Evolutionary conservation across 2,888 invertebrate species (phyloP).

Genomic region (Merodon equestris): DNA sequence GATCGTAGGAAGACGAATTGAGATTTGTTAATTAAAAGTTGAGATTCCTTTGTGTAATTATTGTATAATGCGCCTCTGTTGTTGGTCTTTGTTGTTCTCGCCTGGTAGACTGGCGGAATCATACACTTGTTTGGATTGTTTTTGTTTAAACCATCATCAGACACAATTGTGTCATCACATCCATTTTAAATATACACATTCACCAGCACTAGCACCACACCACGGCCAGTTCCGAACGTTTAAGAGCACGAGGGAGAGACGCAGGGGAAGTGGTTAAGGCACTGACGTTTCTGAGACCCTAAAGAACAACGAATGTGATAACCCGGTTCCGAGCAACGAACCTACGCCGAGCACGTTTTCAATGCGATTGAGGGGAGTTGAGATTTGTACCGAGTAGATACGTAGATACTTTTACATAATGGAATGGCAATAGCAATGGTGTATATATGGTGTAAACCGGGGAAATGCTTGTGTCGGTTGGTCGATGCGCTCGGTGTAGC

Average conservation of each 20-base stretch:
- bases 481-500: too few species aligned
- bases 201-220: constrained; percentile 7
- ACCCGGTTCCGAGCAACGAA: constrained; percentile 14
- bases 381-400: constrained; percentile 21
- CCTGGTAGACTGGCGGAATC: not conserved
- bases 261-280: constrained; percentile 37
- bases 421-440: not conserved
- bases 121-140: constrained; percentile 37
- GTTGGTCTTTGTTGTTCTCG: constrained; percentile 16
- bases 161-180: constrained; percentile 29
- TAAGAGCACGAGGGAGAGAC: not conserved
- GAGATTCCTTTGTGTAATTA: constrained; percentile 25
- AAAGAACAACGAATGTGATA: constrained; percentile 19
- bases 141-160: constrained; percentile 19
- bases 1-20: constrained; percentile 21
- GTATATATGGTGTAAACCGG: constrained; percentile 21
- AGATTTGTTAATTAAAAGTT: constrained; percentile 13
- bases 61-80: not conserved
- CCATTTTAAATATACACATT: constrained; percentile 29
- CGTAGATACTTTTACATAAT: constrained; percentile 29
- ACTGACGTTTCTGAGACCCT: constrained; percentile 40
- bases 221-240: constrained; percentile 4
- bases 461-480: constrained; percentile 12
- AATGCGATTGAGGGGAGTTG: constrained; percentile 58
- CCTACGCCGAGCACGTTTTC: constrained; percentile 59